These are phyloP conservation scores for Lasioglossum leucozonium DNA, from an alignment of 2,888 invertebrate species.

Conservation along the genomic window DNA sequence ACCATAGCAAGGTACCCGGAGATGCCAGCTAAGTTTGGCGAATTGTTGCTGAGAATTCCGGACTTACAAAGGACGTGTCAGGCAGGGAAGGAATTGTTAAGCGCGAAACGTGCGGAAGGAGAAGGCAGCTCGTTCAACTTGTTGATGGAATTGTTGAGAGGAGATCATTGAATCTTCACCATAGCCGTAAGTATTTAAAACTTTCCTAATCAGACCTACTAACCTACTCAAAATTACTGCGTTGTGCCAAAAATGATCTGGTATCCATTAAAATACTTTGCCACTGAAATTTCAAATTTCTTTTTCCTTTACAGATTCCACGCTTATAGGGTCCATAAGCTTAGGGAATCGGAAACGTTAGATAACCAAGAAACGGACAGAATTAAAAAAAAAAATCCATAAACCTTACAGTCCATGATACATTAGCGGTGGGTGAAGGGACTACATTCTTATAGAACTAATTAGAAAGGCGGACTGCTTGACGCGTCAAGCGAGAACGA, in stretches of 20 bases:
- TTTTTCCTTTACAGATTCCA: conserved; percentile 77
- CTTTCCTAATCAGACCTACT: neutral
- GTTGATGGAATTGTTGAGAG: conserved; percentile 96
- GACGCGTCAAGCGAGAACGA: conserved; percentile 40
- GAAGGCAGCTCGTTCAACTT: conserved; percentile 97
- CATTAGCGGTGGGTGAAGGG: conserved; percentile 83
- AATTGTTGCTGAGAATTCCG: conserved; percentile 95
- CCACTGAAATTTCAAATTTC: neutral
- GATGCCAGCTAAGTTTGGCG: conserved; percentile 97
- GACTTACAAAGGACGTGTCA: conserved; percentile 98
- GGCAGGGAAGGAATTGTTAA: conserved; percentile 97
- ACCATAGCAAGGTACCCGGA: conserved; percentile 96
- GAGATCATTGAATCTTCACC: conserved; percentile 91
- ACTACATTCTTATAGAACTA: conserved; percentile 78
- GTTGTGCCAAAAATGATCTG: neutral
- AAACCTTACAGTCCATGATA: conserved; percentile 76
- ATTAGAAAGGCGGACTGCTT: conserved; percentile 65
- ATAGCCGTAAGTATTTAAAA: conserved; percentile 60
- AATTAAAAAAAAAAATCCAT: conserved; percentile 57
- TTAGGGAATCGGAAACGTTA: conserved; percentile 77
- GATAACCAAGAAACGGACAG: conserved; percentile 60
- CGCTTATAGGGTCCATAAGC: conserved; percentile 80
- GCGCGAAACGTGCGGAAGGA: conserved; percentile 91
- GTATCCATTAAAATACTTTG: neutral
- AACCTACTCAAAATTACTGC: neutral